Conservation (phyloP, 1,140 invertebrate genomes). For the Tenebrio molitor region DNA sequence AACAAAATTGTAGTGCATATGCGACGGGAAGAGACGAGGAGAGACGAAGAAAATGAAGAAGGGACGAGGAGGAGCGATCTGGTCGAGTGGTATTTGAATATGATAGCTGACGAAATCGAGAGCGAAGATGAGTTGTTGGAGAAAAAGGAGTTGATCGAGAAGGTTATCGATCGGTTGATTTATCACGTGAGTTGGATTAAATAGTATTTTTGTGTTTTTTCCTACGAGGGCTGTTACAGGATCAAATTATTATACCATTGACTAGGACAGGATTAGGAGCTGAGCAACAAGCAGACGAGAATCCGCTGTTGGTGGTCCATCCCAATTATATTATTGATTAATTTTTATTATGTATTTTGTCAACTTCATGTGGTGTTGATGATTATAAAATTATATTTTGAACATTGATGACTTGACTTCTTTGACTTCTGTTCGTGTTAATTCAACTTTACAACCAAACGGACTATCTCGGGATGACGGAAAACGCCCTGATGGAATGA, state of each 20-base stretch:
- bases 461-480: too few relatives aligned
- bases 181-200: slow-evolving; percentile 79
- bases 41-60: slow-evolving; percentile 70
- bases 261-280: slow-evolving; percentile 71
- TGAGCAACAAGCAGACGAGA: slow-evolving; percentile 77
- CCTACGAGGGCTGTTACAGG: slow-evolving; percentile 71
- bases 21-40: slow-evolving; percentile 83
- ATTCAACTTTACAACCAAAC: too few relatives aligned
- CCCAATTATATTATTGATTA: slow-evolving; percentile 92
- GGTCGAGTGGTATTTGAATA: slow-evolving; percentile 95
- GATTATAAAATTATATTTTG: too few relatives aligned
- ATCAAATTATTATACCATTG: slow-evolving; percentile 94
- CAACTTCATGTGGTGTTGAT: not conserved
- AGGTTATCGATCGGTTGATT: slow-evolving; percentile 94
- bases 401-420: too few relatives aligned
- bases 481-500: too few relatives aligned
- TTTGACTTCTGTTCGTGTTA: too few relatives aligned
- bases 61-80: slow-evolving; percentile 88
- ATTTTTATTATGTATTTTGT: too few relatives aligned
- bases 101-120: slow-evolving; percentile 90
- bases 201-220: slow-evolving; percentile 1
- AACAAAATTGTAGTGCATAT: slow-evolving; percentile 94
- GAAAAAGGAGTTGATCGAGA: slow-evolving; percentile 92
- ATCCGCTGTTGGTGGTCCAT: slow-evolving; percentile 93
- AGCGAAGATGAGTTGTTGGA: slow-evolving; percentile 92